phyloP scores from a whole-genome alignment of 1,140 invertebrate species.

The Gryllus bimaculatus region DNA sequence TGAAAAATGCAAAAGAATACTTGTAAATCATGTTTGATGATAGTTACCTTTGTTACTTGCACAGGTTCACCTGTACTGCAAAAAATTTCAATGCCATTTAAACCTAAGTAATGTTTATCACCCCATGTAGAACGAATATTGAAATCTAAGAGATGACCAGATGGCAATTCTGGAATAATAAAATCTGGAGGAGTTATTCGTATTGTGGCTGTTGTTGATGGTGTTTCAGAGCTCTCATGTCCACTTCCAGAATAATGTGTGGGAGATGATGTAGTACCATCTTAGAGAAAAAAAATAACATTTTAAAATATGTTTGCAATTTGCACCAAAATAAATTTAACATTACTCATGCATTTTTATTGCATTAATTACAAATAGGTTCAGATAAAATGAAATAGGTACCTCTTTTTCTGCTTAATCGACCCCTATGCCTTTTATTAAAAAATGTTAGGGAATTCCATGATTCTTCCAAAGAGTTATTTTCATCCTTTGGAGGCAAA shows the following conservation, averaged over 20 bases:
- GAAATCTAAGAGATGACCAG: slow-evolving; percentile 53
- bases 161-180: slow-evolving; percentile 63
- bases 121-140: slow-evolving; percentile 71
- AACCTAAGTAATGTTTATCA: slow-evolving; percentile 68
- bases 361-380: too few relatives aligned
- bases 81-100: slow-evolving; percentile 74
- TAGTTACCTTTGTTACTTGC: slow-evolving; percentile 42
- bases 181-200: slow-evolving; percentile 28
- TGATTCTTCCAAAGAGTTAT: slow-evolving; percentile 18
- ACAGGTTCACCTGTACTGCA: slow-evolving; percentile 48
- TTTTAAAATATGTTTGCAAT: not conserved
- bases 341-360: slow-evolving; percentile 18
- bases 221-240: not conserved
- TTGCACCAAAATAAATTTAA: slow-evolving; percentile 34
- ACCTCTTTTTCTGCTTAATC: slow-evolving; percentile 10
- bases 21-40: too few relatives aligned
- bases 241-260: not conserved
- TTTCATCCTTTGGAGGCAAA: not conserved
- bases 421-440: slow-evolving; percentile 17
- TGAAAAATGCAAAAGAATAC: too few relatives aligned
- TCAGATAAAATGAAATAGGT: too few relatives aligned
- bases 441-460: slow-evolving; percentile 20
- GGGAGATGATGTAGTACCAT: not conserved
- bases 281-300: not conserved
- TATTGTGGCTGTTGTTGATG: not conserved